Evolutionary conservation across 2,113 vertebrate genomes (phyloP).

Genomic region (Eclectus roratus): DNA sequence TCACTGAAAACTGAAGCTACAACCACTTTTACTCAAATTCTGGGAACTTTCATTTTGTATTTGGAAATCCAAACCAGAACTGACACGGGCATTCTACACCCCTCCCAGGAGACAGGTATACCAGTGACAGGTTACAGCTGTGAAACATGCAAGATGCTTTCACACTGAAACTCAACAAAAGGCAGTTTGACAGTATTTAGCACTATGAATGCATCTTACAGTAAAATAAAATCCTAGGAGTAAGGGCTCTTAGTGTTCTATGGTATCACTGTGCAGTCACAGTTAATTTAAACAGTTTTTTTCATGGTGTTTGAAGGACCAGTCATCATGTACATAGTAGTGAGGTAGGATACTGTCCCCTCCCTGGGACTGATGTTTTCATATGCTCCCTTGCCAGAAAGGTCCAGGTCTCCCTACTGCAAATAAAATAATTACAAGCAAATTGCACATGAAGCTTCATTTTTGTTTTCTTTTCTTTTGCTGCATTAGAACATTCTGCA

Average conservation of each 20-base stretch:
- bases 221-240: constrained; percentile 47
- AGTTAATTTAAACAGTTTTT: constrained; percentile 25
- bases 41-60: background rate
- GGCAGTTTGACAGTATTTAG: constrained; percentile 67
- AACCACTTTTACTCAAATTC: constrained; percentile 7
- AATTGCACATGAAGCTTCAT: background rate
- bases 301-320: constrained; percentile 75
- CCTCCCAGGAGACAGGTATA: constrained; percentile 64
- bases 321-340: constrained; percentile 78
- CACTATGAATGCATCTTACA: constrained; percentile 48
- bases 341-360: constrained; percentile 88
- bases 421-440: constrained; percentile 59
- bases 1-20: constrained; percentile 57
- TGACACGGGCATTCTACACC: background rate
- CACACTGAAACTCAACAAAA: constrained; percentile 66
- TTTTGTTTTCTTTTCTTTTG: background rate
- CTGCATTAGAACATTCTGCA: background rate
- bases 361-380: constrained; percentile 83
- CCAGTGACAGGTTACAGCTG: constrained; percentile 67
- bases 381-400: constrained; percentile 85
- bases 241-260: constrained; percentile 1
- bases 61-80: background rate
- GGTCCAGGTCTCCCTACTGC: constrained; percentile 53
- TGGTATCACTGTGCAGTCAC: background rate
- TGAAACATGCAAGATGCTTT: constrained; percentile 43